Evolutionary conservation across 2,797 vertebrate genomes (phyloP).

Genomic region (Spheniscus humboldti): DNA sequence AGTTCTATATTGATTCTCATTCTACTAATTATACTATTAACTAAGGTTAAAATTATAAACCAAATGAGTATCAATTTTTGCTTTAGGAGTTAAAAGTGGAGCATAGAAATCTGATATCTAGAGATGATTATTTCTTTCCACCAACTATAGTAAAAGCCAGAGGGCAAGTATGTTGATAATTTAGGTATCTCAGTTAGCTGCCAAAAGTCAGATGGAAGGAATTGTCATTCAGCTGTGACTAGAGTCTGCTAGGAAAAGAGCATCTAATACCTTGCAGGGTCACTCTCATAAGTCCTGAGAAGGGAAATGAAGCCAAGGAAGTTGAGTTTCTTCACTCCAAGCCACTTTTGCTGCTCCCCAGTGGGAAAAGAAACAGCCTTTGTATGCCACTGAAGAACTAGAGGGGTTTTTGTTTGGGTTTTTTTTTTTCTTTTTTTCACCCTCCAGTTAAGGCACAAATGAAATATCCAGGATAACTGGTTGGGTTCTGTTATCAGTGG

Average conservation of each 20-base stretch:
- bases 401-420: no score
- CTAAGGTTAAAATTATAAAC: not conserved
- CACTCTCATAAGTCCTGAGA: not conserved
- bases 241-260: not conserved
- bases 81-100: not conserved
- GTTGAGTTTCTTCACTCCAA: not conserved
- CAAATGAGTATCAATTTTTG: rapidly evolving
- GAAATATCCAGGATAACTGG: not conserved
- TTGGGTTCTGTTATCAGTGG: not conserved
- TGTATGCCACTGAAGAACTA: not conserved
- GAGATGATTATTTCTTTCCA: not conserved
- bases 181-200: not conserved
- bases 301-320: not conserved
- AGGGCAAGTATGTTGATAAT: not conserved
- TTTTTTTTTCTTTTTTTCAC: not conserved
- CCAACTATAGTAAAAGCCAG: not conserved
- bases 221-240: not conserved
- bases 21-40: not conserved
- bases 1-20: not conserved
- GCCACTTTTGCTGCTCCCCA: not conserved
- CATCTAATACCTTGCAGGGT: not conserved
- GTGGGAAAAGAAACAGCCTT: not conserved
- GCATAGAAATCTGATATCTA: not conserved
- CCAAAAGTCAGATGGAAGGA: not conserved
- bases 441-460: not conserved